Percentiles rank a stretch among this genome's conserved stretches.
Conservation (phyloP, 1,140 invertebrate species). For the Cydia strobilella region DNA sequence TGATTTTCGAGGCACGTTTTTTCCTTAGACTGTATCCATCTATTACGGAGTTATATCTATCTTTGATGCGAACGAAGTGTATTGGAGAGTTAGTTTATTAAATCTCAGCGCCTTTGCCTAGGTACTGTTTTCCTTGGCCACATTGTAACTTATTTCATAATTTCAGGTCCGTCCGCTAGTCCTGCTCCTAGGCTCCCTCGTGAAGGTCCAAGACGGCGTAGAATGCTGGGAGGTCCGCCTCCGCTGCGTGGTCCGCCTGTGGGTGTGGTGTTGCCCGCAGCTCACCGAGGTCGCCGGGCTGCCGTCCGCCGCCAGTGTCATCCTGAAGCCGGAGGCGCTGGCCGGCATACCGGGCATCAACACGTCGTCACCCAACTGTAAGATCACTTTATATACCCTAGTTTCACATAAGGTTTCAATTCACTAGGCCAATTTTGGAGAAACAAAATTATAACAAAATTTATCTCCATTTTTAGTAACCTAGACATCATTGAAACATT, state of each 20-base stretch:
- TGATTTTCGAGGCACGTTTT: no score
- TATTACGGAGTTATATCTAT: no score
- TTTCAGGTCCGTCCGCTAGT: constrained; percentile 89
- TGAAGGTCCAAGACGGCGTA: constrained; percentile 91
- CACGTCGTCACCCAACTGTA: constrained; percentile 69
- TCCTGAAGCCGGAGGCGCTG: constrained; percentile 63
- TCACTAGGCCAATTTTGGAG: no score
- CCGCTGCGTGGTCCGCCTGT: constrained; percentile 88
- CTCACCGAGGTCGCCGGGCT: constrained; percentile 74
- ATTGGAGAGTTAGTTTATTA: no score
- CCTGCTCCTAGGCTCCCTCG: constrained; percentile 90
- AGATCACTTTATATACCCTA: constrained; percentile 36
- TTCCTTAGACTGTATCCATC: no score
- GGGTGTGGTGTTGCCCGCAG: constrained; percentile 80
- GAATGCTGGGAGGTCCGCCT: constrained; percentile 97
- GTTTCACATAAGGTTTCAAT: no score
- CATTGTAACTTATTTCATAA: not conserved
- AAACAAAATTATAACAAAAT: no score
- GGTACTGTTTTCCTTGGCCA: no score
- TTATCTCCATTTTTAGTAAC: no score
- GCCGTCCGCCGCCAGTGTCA: constrained; percentile 62
- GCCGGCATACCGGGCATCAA: constrained; percentile 69
- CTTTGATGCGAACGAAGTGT: no score
- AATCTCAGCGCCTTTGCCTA: no score
- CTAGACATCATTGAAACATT: no score